Conservation (phyloP, 2,113 vertebrate genomes). For the Trinectes maculatus region DNA sequence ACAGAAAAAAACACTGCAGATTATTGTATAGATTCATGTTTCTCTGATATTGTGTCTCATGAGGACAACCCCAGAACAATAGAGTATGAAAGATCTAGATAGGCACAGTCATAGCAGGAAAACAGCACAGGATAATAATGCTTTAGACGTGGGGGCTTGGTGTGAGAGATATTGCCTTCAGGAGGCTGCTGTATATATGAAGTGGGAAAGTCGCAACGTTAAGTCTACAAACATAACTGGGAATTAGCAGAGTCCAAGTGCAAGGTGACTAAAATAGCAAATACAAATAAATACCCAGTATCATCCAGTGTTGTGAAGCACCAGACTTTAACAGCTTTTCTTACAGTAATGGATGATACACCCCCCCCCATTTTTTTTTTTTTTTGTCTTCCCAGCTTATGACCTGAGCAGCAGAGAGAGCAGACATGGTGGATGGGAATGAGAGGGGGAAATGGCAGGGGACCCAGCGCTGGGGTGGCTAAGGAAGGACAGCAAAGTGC, state of each 20-base stretch:
- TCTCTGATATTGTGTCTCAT: conserved; percentile 70
- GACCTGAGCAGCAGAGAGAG: conserved; percentile 70
- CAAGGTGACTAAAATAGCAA: conserved; percentile 53
- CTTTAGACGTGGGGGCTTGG: conserved; percentile 75
- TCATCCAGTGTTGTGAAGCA: conserved; percentile 52
- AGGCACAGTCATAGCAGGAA: conserved; percentile 68
- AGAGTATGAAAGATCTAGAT: conserved; percentile 66
- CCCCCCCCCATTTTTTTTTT: conserved; percentile 46
- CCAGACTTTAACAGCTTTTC: conserved; percentile 52
- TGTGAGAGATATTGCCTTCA: conserved; percentile 81
- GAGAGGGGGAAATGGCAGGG: conserved; percentile 73
- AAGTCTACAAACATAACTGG: conserved; percentile 45
- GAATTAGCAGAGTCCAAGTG: conserved; percentile 61
- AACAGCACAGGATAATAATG: conserved; percentile 62
- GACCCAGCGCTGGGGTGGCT: conserved; percentile 60
- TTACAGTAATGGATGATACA: conserved; percentile 69
- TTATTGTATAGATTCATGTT: conserved; percentile 72
- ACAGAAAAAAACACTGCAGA: conserved; percentile 81
- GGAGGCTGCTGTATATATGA: conserved; percentile 56
- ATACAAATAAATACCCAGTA: conserved; percentile 54
- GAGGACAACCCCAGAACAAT: conserved; percentile 73
- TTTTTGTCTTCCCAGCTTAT: conserved; percentile 55
- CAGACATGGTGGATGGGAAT: conserved; percentile 77
- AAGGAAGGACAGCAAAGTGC: conserved; percentile 74
- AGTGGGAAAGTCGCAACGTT: conserved; percentile 64